These are phyloP conservation scores for Telmatochromis sp. DNA, from an alignment of 2,113 vertebrate species.

Conservation along the genomic window DNA sequence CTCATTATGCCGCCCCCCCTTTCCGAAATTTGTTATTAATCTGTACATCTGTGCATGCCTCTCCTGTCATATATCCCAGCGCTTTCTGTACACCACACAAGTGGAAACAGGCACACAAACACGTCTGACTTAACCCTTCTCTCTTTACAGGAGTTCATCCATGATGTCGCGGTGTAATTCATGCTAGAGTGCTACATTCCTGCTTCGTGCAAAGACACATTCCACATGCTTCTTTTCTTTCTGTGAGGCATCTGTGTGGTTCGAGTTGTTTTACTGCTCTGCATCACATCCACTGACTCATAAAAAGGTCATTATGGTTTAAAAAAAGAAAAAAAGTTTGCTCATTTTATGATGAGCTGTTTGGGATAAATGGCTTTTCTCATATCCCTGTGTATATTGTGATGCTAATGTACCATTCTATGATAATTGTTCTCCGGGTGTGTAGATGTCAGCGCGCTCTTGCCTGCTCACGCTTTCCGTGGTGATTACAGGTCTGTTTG, in stretches of 20 bases:
- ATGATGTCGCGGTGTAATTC: constrained; percentile 38
- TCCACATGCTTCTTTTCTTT: neutral
- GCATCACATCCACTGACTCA: neutral
- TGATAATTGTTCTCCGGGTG: constrained; percentile 13
- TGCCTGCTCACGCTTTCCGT: neutral
- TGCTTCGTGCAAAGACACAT: constrained; percentile 45
- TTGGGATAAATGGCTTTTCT: neutral
- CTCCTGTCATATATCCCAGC: neutral
- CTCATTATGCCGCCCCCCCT: neutral
- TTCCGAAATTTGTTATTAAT: neutral
- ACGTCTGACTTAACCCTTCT: constrained; percentile 31
- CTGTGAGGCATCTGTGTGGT: neutral
- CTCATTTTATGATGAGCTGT: constrained; percentile 31
- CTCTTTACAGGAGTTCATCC: constrained; percentile 31
- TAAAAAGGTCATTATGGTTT: constrained; percentile 28
- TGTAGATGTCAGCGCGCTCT: neutral
- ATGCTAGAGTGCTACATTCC: constrained; percentile 34
- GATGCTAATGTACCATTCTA: neutral
- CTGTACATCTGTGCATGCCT: neutral
- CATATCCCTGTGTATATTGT: neutral
- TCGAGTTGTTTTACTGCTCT: neutral
- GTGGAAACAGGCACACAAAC: constrained; percentile 30
- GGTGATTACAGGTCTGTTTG: constrained; percentile 27
- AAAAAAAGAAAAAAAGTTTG: neutral
- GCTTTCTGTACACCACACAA: constrained; percentile 14